These are phyloP conservation scores for Artibeus jamaicensis DNA, from an alignment of 2,797 vertebrate genomes.

Conservation along the genomic window DNA sequence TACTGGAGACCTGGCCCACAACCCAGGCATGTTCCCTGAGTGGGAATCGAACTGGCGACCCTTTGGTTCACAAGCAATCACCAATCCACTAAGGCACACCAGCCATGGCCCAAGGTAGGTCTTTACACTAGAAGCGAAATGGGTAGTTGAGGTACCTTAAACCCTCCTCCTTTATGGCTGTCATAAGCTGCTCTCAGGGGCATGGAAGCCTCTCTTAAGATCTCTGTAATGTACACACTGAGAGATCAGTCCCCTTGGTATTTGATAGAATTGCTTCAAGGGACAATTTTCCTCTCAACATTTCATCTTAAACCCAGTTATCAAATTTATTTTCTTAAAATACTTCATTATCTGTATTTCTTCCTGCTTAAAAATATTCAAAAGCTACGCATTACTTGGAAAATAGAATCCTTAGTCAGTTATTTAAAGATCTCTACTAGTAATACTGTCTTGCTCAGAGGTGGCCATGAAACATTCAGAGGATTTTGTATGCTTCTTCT, in stretches of 20 bases:
- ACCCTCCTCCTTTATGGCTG: background rate
- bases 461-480: background rate
- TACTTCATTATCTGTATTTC: background rate
- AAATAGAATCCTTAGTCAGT: background rate
- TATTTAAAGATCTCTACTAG: background rate
- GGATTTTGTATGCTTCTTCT: background rate
- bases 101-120: background rate
- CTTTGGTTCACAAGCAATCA: no score
- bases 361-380: conserved; percentile 10
- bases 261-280: background rate
- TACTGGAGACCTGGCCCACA: no score
- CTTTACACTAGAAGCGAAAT: background rate
- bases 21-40: no score
- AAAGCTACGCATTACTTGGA: background rate
- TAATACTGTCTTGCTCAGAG: background rate
- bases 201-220: background rate
- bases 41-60: no score
- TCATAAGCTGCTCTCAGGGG: background rate
- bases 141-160: background rate
- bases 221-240: background rate
- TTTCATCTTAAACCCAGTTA: background rate
- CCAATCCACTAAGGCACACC: no score
- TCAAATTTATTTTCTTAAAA: background rate
- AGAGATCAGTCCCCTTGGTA: background rate
- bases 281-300: background rate